phyloP scores from a whole-genome alignment of 2,888 invertebrate species.

The Adineta ricciae region DNA sequence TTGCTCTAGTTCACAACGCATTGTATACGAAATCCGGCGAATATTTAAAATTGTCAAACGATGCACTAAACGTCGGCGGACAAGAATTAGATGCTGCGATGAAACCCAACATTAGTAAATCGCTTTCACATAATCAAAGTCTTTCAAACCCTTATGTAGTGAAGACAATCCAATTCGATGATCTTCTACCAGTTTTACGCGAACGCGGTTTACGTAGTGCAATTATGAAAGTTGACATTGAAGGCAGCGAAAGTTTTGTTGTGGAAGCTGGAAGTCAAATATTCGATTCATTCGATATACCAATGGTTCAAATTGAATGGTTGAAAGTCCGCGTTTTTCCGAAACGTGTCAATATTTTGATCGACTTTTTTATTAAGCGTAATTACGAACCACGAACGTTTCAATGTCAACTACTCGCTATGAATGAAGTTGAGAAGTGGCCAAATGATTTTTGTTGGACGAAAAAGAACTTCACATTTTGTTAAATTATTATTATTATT shows the following conservation, averaged over 20 bases:
- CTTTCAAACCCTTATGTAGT: neutral
- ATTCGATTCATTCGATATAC: neutral
- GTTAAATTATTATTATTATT: neutral
- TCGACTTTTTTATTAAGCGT: neutral
- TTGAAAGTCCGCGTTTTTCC: neutral
- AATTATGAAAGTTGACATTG: neutral
- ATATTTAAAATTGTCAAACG: neutral
- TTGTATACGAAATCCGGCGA: neutral
- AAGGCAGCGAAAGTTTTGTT: neutral
- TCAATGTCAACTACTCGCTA: neutral
- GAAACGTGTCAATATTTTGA: neutral
- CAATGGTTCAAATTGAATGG: neutral
- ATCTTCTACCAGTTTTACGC: neutral
- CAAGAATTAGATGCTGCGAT: neutral
- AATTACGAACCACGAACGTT: neutral
- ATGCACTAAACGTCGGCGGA: neutral
- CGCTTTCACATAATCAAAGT: neutral
- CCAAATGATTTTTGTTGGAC: neutral
- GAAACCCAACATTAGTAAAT: neutral
- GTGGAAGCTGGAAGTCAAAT: neutral
- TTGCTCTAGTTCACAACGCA: neutral
- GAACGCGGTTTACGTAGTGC: neutral
- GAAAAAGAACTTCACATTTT: neutral
- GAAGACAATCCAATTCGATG: neutral
- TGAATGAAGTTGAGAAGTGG: neutral